Evolutionary conservation across 1,140 invertebrate species (phyloP), one percentile per base, ranked within the genome.

Genomic region (Elysia chlorotica): DNA sequence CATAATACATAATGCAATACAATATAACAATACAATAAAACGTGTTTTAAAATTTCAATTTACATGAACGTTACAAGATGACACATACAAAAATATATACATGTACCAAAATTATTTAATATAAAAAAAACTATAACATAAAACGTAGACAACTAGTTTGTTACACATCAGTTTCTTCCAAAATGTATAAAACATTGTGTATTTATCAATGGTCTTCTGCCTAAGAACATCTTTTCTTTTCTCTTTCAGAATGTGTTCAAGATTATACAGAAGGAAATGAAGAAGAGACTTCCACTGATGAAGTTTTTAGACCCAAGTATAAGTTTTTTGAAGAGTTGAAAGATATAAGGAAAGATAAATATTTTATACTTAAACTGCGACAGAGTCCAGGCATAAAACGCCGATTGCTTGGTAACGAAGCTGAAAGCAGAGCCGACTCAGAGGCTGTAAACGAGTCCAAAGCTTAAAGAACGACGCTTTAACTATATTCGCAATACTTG

Each of bases 281-380:
- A 65, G 76, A 75, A 57, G 65, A 25, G 53, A 35, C 31, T 54
- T 35, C 36, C 10, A 66, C 71, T 10, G 71, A 76, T 19, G 73
- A 76, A 28, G 72, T 74, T 53, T 79, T 81, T 30, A 75, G 75
- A 69, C 81, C 81, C 31, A 82, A 80, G 68, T 82, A 82, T 67
- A 82, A 82, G 73, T 82, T 77, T 73, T 82, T 78, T 66, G 81
- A 82, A 37, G 79, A 82, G 38, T 66, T 82, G 30, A 57, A 73
- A 41, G 81, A 82, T 57, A 69, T 77, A 2, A 61, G 81, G 25
- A 76, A 77, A 33, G 81, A 82, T 14, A 77, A 73, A 62, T 78
- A 80, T 59, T 73, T 79, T 61, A 70, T 82, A 1, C 59, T 80
- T 5, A 82, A 82, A 76, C 61, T 82, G 31, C 68, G 81, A 3